Base-by-base conservation (phyloP, 2,888 invertebrate species). In the Lingula anatina region DNA sequence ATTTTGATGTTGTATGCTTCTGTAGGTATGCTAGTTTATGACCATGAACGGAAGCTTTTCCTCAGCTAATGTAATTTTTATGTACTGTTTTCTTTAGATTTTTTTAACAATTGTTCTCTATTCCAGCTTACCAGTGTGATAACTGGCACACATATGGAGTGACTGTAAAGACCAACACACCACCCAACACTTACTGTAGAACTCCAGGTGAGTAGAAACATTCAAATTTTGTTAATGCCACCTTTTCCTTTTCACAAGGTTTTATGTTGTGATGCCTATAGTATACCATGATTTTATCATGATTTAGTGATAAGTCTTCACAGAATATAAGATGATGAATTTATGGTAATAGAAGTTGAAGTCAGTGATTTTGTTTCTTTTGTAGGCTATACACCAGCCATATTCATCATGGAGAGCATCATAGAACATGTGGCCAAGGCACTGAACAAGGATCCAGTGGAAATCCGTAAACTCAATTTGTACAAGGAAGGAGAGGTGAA, bases 171-270 rank as follows among this genome's bases (percentile, higher is more conserved):
- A 86, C 88, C 0, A 86, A 89, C 62, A 78, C 82, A 0, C 83
- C 88, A 0, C 79, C 82, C 3, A 86, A 86, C 56, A 87, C 88
- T 0, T 85, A 82, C 66, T 85, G 85, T 59, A 79, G 89, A 63
- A 83, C 86, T 2, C 89, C 89, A 63, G 86, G 88, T 70, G 49
- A 28, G 52, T n/a, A n/a, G n/a, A n/a, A n/a, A n/a, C n/a, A n/a
- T n/a, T n/a, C n/a, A n/a, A n/a, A n/a, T n/a, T n/a, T 18, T 24
- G 24, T 42, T 18, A 24, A 5, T n/a, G n/a, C 18, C 12, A 12
- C 24, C 21, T 42, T 18, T 23, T 9, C 18, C 7, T 23, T 23
- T 5, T 9, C 5, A 42, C 21, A 20, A 20, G 7, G n/a, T n/a
- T n/a, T n/a, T n/a, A n/a, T n/a, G n/a, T n/a, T n/a, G n/a, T n/a